Conservation (phyloP, 2,113 vertebrate species). For the Cephalopterus ornatus region DNA sequence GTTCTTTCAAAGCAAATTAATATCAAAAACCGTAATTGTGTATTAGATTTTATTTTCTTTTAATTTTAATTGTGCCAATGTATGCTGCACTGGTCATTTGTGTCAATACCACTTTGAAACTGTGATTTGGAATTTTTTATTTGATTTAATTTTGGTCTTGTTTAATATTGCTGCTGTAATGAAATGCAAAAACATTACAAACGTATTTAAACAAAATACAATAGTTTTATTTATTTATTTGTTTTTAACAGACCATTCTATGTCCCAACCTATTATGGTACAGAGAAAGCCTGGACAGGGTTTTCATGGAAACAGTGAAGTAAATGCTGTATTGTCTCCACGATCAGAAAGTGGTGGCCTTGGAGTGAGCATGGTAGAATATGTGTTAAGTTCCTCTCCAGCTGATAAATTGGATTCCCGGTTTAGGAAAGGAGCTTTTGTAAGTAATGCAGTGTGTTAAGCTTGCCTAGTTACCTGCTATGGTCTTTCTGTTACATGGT, state of each 20-base stretch:
- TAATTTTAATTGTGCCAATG: background rate
- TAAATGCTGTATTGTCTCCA: slow-evolving; percentile 94
- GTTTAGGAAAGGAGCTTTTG: slow-evolving; percentile 96
- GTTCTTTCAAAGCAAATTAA: background rate
- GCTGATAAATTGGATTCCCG: slow-evolving; percentile 97
- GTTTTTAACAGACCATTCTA: slow-evolving; percentile 90
- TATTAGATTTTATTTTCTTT: background rate
- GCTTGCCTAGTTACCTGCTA: background rate
- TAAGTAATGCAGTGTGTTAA: slow-evolving; percentile 75
- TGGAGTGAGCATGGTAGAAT: slow-evolving; percentile 99
- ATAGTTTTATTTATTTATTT: background rate
- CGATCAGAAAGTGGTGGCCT: slow-evolving; percentile 97
- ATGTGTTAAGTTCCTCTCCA: slow-evolving; percentile 97
- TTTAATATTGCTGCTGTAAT: background rate
- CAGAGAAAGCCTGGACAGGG: slow-evolving; percentile 96
- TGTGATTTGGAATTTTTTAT: background rate
- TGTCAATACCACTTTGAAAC: background rate
- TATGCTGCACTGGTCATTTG: background rate
- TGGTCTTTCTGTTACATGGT: background rate
- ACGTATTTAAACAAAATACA: background rate
- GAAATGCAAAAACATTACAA: background rate
- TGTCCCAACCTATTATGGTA: slow-evolving; percentile 99
- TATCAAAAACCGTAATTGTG: background rate
- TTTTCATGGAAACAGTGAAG: slow-evolving; percentile 97
- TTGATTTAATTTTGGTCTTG: background rate